A percentile compares a stretch with the other conserved stretches of the same genome.
Conservation (phyloP, 2,113 vertebrate species). For the Coregonus clupeaformis region DNA sequence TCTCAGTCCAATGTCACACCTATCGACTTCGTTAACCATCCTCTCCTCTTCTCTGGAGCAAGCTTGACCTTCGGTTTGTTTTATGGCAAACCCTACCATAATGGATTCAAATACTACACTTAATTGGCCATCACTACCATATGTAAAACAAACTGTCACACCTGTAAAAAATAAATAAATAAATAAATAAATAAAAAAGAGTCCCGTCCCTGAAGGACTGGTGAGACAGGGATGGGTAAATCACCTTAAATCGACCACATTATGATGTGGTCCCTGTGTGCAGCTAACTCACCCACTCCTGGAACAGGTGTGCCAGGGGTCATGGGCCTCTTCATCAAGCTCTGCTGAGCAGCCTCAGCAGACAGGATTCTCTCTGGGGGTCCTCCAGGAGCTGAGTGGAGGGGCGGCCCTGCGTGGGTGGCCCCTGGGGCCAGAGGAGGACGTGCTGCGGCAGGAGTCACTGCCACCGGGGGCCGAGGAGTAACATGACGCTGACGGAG, state of each 20-base stretch:
- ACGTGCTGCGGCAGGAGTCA: constrained; percentile 65
- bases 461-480: constrained; percentile 74
- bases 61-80: not conserved
- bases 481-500: constrained; percentile 87
- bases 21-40: not conserved
- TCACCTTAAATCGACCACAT: constrained; percentile 75
- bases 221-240: constrained; percentile 68
- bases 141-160: not conserved
- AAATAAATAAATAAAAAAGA: constrained; percentile 45
- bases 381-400: constrained; percentile 83
- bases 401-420: constrained; percentile 75
- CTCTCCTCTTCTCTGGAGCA: not conserved
- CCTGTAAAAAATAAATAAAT: constrained; percentile 3
- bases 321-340: constrained; percentile 83
- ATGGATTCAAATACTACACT: not conserved
- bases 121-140: not conserved
- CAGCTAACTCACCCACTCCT: constrained; percentile 92
- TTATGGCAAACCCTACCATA: not conserved
- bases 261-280: constrained; percentile 74
- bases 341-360: constrained; percentile 78
- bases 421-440: constrained; percentile 63
- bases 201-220: constrained; percentile 40
- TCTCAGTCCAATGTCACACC: not conserved
- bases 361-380: constrained; percentile 81
- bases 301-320: constrained; percentile 86